A percentile compares a stretch with the other conserved stretches of the same genome.
Conservation (phyloP, 2,888 invertebrate genomes). For the Hyposoter dolosus region DNA sequence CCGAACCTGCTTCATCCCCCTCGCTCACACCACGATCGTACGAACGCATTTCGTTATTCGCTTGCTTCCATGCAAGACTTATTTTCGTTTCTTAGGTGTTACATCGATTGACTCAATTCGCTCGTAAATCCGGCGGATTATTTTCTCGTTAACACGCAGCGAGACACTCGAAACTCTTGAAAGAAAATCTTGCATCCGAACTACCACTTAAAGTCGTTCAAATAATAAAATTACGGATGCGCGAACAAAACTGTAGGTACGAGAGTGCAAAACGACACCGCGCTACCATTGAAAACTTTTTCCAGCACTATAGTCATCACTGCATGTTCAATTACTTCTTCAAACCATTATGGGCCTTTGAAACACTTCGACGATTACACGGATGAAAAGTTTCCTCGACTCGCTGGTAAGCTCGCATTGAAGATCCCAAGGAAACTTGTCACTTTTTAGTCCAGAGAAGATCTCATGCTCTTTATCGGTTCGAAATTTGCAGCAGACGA, state of each 20-base stretch:
- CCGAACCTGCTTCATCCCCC: background rate
- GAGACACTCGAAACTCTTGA: background rate
- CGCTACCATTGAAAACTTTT: background rate
- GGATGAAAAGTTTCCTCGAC: slow-evolving; percentile 1
- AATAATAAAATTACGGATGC: background rate
- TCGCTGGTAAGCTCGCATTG: background rate
- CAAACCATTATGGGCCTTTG: background rate
- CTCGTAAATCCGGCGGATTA: background rate
- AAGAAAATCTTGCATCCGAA: background rate
- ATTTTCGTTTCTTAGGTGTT: background rate
- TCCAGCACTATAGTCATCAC: slow-evolving; percentile 4
- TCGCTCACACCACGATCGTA: background rate
- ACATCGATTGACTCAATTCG: background rate
- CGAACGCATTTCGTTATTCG: background rate
- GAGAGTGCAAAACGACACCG: background rate
- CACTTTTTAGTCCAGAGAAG: background rate
- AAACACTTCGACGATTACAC: background rate
- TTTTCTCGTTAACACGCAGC: background rate
- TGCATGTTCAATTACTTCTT: slow-evolving; percentile 2
- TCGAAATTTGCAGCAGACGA: background rate
- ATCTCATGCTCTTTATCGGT: background rate
- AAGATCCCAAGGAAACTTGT: background rate
- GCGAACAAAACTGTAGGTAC: slow-evolving; percentile 8
- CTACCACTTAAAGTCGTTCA: background rate
- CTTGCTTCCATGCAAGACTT: background rate